Base-by-base conservation (phyloP, 2,888 invertebrate genomes). In the Caenorhabditis angaria region DNA sequence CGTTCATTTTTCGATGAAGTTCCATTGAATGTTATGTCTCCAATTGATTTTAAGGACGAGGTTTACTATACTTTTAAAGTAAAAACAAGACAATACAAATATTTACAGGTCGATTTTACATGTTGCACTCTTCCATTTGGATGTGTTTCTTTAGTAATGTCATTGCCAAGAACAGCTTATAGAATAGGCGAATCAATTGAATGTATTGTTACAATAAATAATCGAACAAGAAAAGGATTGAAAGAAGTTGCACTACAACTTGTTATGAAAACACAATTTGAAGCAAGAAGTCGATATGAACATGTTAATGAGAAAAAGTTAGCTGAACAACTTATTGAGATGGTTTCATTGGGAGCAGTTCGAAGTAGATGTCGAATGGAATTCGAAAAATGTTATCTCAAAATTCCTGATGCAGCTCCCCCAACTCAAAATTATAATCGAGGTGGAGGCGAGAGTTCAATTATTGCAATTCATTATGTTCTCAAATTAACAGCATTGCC, bases 221-320 rank as follows among this genome's bases (percentile, higher is more conserved):
- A 85, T 65, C 57, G 81, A 47, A 84, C 83, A 4, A 61, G 86
- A 24, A 86, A 84, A 60, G 78, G 82, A 22, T 59, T 86, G 54
- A 86, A 83, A 57, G 83, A 86, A 25, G 82, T 83, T 54, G 69
- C 78, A 0, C 53, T 85, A 24, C 77, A 80, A 48, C 69, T 85
- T 10, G 54, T 81, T 1, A 79, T 85, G 77, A 86, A 85, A 61
- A 82, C 82, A 0, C 83, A 85, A 55, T 86, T 84, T 66, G 84
- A 82, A 64, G 82, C 78, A 5, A 71, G 65, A 53, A 79, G 79
- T 67, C 59, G 59, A 35, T 86, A 86, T 57, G 86, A 86, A 60
- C 86, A 86, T 60, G 83, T 87, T 27, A 83, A 83, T 61, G 86
- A 86, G 73, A 82, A 81, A 62, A 86, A 86, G 63, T 57, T 86